Percentiles rank a stretch among this genome's conserved stretches.
These are phyloP conservation scores for Podarcis muralis DNA, from an alignment of 2,113 vertebrate genomes.

Conservation along the genomic window DNA sequence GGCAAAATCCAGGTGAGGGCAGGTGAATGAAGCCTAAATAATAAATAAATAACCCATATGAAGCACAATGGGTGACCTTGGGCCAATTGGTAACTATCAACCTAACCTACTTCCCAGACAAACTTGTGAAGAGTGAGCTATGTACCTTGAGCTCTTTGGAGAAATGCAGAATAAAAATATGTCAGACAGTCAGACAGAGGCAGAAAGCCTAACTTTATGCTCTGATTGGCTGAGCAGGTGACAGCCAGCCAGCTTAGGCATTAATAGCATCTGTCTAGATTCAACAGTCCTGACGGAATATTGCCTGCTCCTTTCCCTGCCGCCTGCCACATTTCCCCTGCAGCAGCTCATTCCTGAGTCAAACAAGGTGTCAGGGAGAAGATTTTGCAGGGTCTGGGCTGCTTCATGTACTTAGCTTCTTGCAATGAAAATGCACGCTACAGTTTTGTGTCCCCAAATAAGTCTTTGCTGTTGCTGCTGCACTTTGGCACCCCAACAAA, in stretches of 20 bases:
- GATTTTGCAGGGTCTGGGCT: neutral
- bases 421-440: neutral
- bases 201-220: too few species aligned
- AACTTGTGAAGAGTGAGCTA: too few species aligned
- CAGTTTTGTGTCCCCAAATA: neutral
- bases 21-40: neutral
- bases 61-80: too few species aligned
- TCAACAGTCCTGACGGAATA: neutral
- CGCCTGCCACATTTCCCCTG: neutral
- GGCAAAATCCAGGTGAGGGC: neutral
- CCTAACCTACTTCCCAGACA: too few species aligned
- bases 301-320: neutral
- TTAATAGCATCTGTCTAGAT: neutral
- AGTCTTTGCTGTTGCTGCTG: neutral
- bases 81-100: too few species aligned
- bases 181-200: too few species aligned
- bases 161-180: too few species aligned
- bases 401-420: neutral
- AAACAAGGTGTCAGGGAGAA: neutral
- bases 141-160: too few species aligned
- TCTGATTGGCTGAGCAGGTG: too few species aligned
- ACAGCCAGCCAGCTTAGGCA: neutral
- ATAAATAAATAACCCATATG: neutral
- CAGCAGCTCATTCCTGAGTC: neutral
- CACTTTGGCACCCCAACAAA: neutral